Conservation (phyloP, 2,113 vertebrate genomes). For the Oncorhynchus clarkii region DNA sequence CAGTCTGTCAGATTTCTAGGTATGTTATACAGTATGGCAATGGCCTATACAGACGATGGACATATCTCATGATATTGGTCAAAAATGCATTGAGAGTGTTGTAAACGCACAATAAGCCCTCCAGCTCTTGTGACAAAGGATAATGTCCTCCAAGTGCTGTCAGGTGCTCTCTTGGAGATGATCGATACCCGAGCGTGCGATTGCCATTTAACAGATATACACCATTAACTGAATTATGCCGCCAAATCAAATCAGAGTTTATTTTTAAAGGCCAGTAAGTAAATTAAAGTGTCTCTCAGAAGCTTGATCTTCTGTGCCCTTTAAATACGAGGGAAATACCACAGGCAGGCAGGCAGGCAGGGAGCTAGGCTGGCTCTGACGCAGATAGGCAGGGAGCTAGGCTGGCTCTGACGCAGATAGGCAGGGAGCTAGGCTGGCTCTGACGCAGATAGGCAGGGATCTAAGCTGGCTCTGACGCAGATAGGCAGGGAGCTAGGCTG, state of each 20-base stretch:
- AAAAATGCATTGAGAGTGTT: neutral
- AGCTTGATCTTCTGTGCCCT: conserved; percentile 67
- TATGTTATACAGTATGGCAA: no score
- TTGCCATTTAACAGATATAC: conserved; percentile 70
- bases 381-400: no score
- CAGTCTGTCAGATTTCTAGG: no score
- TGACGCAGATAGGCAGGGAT: no score
- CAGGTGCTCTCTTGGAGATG: conserved; percentile 51
- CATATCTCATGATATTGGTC: neutral
- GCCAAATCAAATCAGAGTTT: conserved; percentile 60
- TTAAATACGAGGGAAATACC: conserved; percentile 63
- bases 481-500: no score
- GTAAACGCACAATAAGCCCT: neutral
- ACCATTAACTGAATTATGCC: conserved; percentile 59
- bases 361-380: no score
- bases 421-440: no score
- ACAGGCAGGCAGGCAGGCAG: neutral
- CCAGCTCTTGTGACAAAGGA: conserved; percentile 43
- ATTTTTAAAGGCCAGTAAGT: conserved; percentile 68
- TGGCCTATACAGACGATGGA: no score
- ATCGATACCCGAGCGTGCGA: conserved; percentile 51
- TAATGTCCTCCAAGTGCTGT: conserved; percentile 56
- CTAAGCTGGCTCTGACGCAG: no score
- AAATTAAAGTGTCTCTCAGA: conserved; percentile 66
- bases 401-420: no score